Evolutionary conservation across 2,113 vertebrate genomes (phyloP), one percentile per base, ranked within the genome.

Genomic region (Xenotilapia leptura): DNA sequence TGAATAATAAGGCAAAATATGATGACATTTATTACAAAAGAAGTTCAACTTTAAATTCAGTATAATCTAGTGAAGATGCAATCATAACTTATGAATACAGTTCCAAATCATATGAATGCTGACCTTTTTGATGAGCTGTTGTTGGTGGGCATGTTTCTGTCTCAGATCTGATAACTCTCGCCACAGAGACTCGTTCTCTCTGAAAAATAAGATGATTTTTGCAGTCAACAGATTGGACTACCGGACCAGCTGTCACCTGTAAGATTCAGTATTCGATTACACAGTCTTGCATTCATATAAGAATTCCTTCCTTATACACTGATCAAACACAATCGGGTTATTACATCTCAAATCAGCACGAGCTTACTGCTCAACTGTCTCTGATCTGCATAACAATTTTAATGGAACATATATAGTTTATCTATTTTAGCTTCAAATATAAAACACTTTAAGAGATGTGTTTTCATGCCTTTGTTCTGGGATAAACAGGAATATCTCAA

Each of bases 131-230:
- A 99, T 98, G 88, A 99, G 97, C 86, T 99, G 98, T 15, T 99
- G 98, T 19, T 99, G 98, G 11, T 98, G 96, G 26, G 96, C 88
- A n/a, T 99, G 98, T 92, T 99, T 99, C 93, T 98, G 96, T 88
- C 98, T 96, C 89, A 99, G 94, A 58, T 99, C 98, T 80, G 98
- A 96, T 62, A 99, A 97, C 87, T 99, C 98, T 38, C 97, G 97
- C 98, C 98, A 99, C 84, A 99, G 96, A 17, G 97, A 97, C 93
- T 99, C 98, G 86, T 99, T 99, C 90, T 99, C 98, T 93, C 98
- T 99, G 84, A 92, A 88, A 31, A 51, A 91, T 19, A 77, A 12
- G 81, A 14, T 28, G n/a, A 62, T 2, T 56, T 73, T 45, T 26
- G 21, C 8, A 53, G 8, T 45, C 6, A 14, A 21, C 21, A 15